phyloP scores from a whole-genome alignment of 2,797 vertebrate genomes.

The Diceros bicornis region DNA sequence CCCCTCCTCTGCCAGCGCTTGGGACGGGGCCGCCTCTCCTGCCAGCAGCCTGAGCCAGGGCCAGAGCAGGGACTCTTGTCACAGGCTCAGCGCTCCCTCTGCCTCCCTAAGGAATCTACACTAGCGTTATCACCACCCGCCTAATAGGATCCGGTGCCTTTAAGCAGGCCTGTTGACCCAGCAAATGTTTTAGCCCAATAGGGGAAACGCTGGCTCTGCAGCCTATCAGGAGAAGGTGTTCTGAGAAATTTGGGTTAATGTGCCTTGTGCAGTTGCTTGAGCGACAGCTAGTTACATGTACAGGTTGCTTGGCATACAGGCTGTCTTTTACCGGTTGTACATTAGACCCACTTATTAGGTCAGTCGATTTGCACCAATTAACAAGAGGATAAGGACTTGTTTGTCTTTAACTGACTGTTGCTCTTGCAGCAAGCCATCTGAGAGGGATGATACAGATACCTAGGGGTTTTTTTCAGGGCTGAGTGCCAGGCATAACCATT shows the following conservation, averaged over 20 bases:
- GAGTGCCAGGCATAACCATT: neutral
- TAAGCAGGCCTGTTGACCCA: constrained; percentile 52
- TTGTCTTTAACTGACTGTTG: constrained; percentile 66
- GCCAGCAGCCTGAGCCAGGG: neutral
- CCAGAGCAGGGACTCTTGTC: neutral
- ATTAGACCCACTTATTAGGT: constrained; percentile 71
- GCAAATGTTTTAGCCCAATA: neutral
- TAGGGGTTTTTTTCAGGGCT: neutral
- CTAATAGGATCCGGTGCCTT: constrained; percentile 25
- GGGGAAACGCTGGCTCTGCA: neutral
- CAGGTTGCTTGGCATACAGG: neutral
- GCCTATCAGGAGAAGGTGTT: constrained; percentile 35
- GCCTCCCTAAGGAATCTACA: neutral
- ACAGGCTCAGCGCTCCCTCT: neutral
- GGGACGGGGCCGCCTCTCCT: neutral
- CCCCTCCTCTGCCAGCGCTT: neutral
- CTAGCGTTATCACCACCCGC: neutral
- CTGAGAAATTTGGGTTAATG: constrained; percentile 71
- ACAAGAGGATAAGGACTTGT: constrained; percentile 73
- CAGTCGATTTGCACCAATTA: constrained; percentile 77
- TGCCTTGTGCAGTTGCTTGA: constrained; percentile 66
- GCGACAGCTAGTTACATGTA: constrained; percentile 69
- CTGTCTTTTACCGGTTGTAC: constrained; percentile 43
- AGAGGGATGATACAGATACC: neutral
- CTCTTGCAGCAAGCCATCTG: neutral